phyloP scores from a whole-genome alignment of 2,888 invertebrate genomes.

The Embidobia sp. region DNA sequence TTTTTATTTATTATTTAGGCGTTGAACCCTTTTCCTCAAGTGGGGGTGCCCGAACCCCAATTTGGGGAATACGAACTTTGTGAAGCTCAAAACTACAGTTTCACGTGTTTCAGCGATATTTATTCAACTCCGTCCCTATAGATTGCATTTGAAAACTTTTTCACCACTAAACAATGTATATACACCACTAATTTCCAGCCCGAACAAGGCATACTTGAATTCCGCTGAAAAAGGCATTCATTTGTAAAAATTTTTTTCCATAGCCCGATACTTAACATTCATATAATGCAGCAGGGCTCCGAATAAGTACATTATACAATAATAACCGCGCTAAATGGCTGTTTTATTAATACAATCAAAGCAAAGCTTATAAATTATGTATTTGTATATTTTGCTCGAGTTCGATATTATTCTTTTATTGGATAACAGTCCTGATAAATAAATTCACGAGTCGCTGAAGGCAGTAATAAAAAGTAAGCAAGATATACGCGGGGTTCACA shows the following conservation, averaged over 20 bases:
- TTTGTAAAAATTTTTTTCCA: neutral
- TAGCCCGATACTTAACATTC: conserved; percentile 13
- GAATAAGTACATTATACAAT: conserved; percentile 39
- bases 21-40: too few species aligned
- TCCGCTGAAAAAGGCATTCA: neutral
- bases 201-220: too few species aligned
- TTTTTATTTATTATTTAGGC: too few species aligned
- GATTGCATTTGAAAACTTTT: too few species aligned
- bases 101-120: too few species aligned
- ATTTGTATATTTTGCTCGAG: conserved; percentile 54
- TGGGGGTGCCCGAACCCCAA: too few species aligned
- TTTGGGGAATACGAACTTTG: too few species aligned
- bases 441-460: conserved; percentile 68
- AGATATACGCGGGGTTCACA: conserved; percentile 73
- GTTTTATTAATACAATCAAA: conserved; percentile 51
- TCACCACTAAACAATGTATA: too few species aligned
- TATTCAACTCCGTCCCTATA: too few species aligned
- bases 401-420: conserved; percentile 59
- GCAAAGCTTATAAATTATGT: conserved; percentile 52
- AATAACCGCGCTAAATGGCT: conserved; percentile 52
- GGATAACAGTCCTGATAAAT: conserved; percentile 61
- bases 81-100: too few species aligned
- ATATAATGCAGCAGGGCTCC: conserved; percentile 4
- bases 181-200: too few species aligned
- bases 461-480: conserved; percentile 77